phyloP scores from a whole-genome alignment of 2,888 invertebrate species.

The Drosophila birchii region DNA sequence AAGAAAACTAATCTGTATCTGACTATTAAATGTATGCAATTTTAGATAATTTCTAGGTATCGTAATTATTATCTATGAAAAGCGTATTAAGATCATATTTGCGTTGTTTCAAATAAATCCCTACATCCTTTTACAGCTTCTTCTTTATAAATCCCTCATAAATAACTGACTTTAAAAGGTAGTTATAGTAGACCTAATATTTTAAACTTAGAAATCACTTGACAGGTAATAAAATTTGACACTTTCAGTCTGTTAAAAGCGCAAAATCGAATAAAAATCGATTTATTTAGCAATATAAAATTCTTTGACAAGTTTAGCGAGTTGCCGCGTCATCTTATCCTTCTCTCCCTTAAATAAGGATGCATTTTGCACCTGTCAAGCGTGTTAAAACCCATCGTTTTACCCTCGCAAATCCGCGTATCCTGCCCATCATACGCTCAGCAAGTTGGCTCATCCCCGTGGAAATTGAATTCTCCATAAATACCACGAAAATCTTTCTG shows the following conservation, averaged over 20 bases:
- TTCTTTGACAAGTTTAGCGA: constrained; percentile 6
- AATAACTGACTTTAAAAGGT: background rate
- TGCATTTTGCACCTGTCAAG: constrained; percentile 27
- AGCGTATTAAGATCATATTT: too few relatives aligned
- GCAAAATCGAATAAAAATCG: background rate
- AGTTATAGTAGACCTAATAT: background rate
- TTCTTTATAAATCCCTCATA: background rate
- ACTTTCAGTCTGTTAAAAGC: background rate
- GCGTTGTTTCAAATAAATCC: too few relatives aligned
- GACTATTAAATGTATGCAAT: background rate
- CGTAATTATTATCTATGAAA: too few relatives aligned
- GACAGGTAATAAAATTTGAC: background rate
- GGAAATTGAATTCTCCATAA: constrained; percentile 42
- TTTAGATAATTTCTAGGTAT: background rate
- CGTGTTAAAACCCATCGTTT: constrained; percentile 6
- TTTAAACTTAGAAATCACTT: background rate
- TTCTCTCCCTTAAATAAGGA: constrained; percentile 5
- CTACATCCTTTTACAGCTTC: background rate
- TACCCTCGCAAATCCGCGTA: constrained; percentile 3
- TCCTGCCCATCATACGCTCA: constrained; percentile 14
- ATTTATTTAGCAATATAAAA: constrained; percentile 9
- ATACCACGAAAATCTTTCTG: constrained; percentile 30
- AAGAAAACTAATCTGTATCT: background rate
- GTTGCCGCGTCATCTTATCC: background rate
- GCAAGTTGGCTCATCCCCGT: constrained; percentile 20